A percentile compares a stretch with the other conserved stretches of the same genome.
phyloP scores from a whole-genome alignment of 2,888 invertebrate species.

The Rhingia campestris region DNA sequence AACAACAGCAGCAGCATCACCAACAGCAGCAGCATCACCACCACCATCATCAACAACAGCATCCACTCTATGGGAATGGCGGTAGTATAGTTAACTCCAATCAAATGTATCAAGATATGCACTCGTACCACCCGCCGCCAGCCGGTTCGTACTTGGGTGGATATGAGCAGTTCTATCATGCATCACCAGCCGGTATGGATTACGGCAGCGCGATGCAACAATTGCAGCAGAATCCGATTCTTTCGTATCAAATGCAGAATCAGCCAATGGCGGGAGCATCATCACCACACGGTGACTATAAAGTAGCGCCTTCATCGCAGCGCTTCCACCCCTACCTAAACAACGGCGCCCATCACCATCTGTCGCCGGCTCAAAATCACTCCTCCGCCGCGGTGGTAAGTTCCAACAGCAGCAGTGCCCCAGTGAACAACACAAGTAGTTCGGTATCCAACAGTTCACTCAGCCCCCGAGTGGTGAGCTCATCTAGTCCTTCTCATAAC shows the following conservation, averaged over 20 bases:
- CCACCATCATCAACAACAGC: slow-evolving; percentile 75
- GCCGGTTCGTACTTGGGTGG: slow-evolving; percentile 79
- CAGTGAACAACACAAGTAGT: slow-evolving; percentile 71
- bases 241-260: slow-evolving; percentile 66
- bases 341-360: slow-evolving; percentile 75
- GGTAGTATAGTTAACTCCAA: slow-evolving; percentile 69
- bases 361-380: slow-evolving; percentile 56
- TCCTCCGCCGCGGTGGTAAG: slow-evolving; percentile 30
- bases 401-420: slow-evolving; percentile 52
- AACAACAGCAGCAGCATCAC: slow-evolving; percentile 83
- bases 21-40: slow-evolving; percentile 71
- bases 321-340: slow-evolving; percentile 81
- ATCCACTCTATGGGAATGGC: slow-evolving; percentile 65
- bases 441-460: slow-evolving; percentile 78
- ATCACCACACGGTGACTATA: slow-evolving; percentile 61
- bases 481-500: slow-evolving; percentile 81
- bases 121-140: slow-evolving; percentile 71
- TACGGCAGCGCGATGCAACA: slow-evolving; percentile 74
- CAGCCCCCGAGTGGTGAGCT: slow-evolving; percentile 82
- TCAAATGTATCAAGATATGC: slow-evolving; percentile 75
- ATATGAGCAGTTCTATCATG: slow-evolving; percentile 82
- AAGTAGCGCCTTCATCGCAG: slow-evolving; percentile 74
- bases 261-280: slow-evolving; percentile 38
- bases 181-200: slow-evolving; percentile 76
- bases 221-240: slow-evolving; percentile 59